phyloP scores from a whole-genome alignment of 2,797 vertebrate species.

The Rhinogobio ventralis region DNA sequence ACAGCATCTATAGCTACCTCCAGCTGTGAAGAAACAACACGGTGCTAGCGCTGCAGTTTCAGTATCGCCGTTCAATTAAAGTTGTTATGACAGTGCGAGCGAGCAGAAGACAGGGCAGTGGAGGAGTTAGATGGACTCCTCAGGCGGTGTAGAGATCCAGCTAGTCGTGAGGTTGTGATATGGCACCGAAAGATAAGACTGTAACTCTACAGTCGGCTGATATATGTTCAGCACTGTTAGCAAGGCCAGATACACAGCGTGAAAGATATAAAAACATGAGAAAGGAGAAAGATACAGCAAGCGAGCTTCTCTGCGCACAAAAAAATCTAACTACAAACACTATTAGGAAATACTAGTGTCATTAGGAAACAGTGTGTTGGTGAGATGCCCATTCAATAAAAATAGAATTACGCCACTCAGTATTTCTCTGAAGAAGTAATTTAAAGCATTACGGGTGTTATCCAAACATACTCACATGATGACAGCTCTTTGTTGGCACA shows the following conservation, averaged over 20 bases:
- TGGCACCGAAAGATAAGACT: constrained; percentile 49
- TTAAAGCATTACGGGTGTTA: neutral
- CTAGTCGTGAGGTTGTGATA: constrained; percentile 45
- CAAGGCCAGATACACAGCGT: constrained; percentile 50
- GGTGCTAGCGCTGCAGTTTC: constrained; percentile 10
- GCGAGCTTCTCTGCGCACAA: neutral
- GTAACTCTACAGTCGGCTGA: constrained; percentile 38
- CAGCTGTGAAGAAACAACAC: constrained; percentile 9
- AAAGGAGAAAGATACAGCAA: constrained; percentile 13
- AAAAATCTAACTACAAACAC: neutral
- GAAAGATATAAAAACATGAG: constrained; percentile 40
- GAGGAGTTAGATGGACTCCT: constrained; percentile 47
- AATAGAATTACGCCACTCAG: neutral
- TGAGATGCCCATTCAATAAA: neutral
- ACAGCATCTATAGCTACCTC: neutral
- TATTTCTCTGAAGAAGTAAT: constrained; percentile 5
- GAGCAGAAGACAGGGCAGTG: constrained; percentile 30
- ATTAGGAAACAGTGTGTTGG: neutral
- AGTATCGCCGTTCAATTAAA: constrained; percentile 46
- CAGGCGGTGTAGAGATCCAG: constrained; percentile 32
- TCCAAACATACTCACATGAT: neutral
- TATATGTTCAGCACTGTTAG: constrained; percentile 49
- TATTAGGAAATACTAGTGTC: neutral
- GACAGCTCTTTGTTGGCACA: neutral
- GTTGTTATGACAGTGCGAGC: constrained; percentile 29